Percentiles rank a stretch among this genome's conserved stretches.
Conservation (phyloP, 2,797 vertebrate species). For the Mus minutoides region DNA sequence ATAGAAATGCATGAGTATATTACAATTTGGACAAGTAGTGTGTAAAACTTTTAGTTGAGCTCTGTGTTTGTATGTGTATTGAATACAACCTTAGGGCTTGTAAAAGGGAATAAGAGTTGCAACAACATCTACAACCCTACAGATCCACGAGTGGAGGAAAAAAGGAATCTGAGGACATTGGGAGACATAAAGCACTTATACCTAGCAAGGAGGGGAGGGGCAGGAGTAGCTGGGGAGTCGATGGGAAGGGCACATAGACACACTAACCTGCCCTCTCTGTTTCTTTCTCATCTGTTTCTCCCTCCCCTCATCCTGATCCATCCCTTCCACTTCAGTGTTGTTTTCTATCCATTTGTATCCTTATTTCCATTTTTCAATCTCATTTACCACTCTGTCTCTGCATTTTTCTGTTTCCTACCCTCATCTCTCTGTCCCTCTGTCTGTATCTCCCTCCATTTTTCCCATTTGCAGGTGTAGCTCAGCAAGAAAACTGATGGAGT, state of each 20-base stretch:
- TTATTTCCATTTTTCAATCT: neutral
- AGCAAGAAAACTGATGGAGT: conserved; percentile 82
- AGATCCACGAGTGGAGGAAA: conserved; percentile 11
- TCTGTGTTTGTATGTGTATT: neutral
- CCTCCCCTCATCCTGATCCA: neutral
- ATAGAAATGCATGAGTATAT: conserved; percentile 10
- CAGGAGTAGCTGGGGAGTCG: neutral
- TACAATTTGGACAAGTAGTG: conserved; percentile 2
- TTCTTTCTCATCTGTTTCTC: conserved; percentile 66
- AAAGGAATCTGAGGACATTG: conserved; percentile 30
- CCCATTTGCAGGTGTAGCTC: conserved; percentile 69
- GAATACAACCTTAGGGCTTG: conserved; percentile 19
- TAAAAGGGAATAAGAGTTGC: neutral
- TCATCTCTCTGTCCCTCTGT: conserved; percentile 64
- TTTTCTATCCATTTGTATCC: conserved; percentile 33
- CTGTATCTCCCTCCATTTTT: conserved; percentile 4
- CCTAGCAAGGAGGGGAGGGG: neutral
- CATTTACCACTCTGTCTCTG: conserved; percentile 32
- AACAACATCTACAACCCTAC: neutral
- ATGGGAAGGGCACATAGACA: neutral
- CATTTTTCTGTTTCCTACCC: conserved; percentile 34
- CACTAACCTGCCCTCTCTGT: conserved; percentile 70
- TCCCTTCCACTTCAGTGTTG: conserved; percentile 31
- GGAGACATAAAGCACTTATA: neutral
- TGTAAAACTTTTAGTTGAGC: conserved; percentile 46